phyloP scores from a whole-genome alignment of 2,888 invertebrate genomes.

The Morpho deidamia region DNA sequence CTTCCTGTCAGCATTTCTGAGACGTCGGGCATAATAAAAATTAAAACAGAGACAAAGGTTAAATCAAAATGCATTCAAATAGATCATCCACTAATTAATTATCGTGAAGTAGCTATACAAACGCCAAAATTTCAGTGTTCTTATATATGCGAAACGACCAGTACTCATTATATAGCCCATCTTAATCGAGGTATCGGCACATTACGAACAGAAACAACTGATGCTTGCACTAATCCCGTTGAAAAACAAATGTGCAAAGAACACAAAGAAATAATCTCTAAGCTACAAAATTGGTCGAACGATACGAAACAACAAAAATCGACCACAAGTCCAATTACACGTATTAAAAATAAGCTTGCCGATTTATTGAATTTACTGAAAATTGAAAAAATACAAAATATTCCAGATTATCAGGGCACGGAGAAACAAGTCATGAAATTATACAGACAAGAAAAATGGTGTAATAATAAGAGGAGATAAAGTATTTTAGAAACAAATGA shows the following conservation, averaged over 20 bases:
- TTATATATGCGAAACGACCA: slow-evolving; percentile 38
- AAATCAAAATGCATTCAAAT: slow-evolving; percentile 38
- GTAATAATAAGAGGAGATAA: not conserved
- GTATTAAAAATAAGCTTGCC: slow-evolving; percentile 31
- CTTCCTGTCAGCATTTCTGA: not conserved
- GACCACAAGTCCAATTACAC: slow-evolving; percentile 2
- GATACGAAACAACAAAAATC: slow-evolving; percentile 8
- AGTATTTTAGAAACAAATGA: not conserved
- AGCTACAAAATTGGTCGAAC: slow-evolving; percentile 37
- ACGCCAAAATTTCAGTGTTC: slow-evolving; percentile 24
- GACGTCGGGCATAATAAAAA: slow-evolving; percentile 1
- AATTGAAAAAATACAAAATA: slow-evolving; percentile 46
- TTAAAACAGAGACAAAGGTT: slow-evolving; percentile 9
- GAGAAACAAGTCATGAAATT: slow-evolving; percentile 35
- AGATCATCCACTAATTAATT: slow-evolving; percentile 27
- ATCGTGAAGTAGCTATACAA: slow-evolving; percentile 37
- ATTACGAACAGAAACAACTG: slow-evolving; percentile 25
- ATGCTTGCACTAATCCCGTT: slow-evolving; percentile 35
- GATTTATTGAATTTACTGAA: slow-evolving; percentile 35
- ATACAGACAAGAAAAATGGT: slow-evolving; percentile 34
- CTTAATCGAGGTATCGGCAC: slow-evolving; percentile 34
- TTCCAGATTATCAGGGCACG: slow-evolving; percentile 33
- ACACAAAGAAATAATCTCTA: slow-evolving; percentile 37
- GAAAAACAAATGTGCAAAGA: slow-evolving; percentile 36
- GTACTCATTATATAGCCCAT: slow-evolving; percentile 24